Percentiles rank a stretch among this genome's conserved stretches.
Evolutionary conservation across 2,888 invertebrate species (phyloP).

Genomic region (Thysanoteuthis rhombus): DNA sequence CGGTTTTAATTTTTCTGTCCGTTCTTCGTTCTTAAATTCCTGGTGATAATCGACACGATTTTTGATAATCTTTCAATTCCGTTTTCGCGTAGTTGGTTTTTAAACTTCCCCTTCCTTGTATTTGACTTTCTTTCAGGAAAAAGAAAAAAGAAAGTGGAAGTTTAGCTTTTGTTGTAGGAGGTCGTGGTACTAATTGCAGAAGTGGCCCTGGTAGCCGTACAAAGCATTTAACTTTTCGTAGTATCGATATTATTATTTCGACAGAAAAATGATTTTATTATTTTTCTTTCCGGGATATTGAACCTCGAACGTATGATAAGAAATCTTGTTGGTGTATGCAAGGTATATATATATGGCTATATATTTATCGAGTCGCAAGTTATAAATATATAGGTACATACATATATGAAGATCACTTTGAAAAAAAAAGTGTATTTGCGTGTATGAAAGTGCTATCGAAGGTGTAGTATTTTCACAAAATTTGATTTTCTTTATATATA

Average conservation of each 20-base stretch:
- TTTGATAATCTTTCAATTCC: not conserved
- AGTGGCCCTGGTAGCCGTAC: not conserved
- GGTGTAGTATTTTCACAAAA: not conserved
- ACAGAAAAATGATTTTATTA: not conserved
- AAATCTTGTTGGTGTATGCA: not conserved
- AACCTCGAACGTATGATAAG: not conserved
- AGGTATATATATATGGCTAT: not conserved
- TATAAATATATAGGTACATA: constrained; percentile 12
- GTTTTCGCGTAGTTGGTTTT: not conserved
- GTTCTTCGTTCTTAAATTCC: not conserved
- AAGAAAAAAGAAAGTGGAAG: not conserved
- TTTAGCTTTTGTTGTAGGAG: not conserved
- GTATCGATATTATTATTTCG: too few relatives aligned
- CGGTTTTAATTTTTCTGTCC: not conserved
- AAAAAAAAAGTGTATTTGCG: not conserved
- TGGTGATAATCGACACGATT: not conserved
- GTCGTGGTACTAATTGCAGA: not conserved
- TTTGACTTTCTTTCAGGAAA: not conserved
- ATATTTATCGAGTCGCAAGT: not conserved
- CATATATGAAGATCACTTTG: not conserved
- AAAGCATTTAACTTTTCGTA: not conserved
- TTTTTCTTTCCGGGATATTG: not conserved
- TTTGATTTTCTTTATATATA: not conserved
- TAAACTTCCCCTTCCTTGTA: not conserved
- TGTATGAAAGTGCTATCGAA: not conserved